phyloP scores from a whole-genome alignment of 2,888 invertebrate genomes.

The Schizaphis graminum region DNA sequence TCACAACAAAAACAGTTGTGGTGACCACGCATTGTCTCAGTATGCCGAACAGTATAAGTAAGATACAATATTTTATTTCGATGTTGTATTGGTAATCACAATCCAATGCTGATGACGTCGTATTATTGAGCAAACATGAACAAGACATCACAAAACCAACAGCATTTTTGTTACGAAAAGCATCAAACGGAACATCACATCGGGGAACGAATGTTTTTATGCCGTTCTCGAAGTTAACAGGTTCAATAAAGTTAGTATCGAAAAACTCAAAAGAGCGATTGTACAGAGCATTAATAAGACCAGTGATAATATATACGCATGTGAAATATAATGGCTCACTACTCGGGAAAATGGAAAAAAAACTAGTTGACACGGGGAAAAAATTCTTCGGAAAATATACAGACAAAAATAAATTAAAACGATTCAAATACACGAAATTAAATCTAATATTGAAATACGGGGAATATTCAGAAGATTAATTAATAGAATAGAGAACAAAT shows the following conservation, averaged over 20 bases:
- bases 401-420: not conserved
- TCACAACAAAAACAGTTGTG: no score
- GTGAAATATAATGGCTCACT: not conserved
- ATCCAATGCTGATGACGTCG: not conserved
- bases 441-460: not conserved
- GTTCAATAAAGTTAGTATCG: no score
- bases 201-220: no score
- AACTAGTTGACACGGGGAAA: not conserved
- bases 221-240: no score
- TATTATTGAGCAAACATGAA: not conserved
- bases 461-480: not conserved
- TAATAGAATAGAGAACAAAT: not conserved
- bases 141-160: not conserved
- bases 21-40: no score
- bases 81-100: no score
- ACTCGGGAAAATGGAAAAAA: not conserved
- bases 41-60: no score
- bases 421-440: not conserved
- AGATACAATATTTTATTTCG: no score
- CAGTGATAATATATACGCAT: not conserved
- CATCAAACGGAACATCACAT: no score
- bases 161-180: not conserved
- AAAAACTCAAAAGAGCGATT: no score
- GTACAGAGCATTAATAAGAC: not conserved
- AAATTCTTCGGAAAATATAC: not conserved